Base-by-base conservation (phyloP, 2,888 invertebrate species). In the Frankliniella fusca region DNA sequence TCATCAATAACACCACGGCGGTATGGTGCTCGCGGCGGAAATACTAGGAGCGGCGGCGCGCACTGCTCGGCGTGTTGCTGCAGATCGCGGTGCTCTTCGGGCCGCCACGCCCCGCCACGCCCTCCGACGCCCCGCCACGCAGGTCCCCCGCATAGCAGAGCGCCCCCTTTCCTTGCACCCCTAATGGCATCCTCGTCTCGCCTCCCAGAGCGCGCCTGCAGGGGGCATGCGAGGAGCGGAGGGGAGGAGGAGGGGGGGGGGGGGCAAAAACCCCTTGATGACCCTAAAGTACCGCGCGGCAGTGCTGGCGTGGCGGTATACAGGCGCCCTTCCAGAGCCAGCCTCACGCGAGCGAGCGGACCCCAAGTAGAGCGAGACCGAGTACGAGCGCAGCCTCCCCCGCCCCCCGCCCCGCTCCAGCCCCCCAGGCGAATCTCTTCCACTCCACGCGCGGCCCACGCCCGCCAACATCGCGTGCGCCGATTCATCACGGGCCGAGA, bases 21-120 rank as follows among this genome's bases (percentile, higher is more conserved):
- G 96, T 96, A 87, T 96, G 95, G 87, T 96, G 95, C 87, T 96
- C 95, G 83, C 94, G 93, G 81, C 93, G 91, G 81, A n/a, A n/a
- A 15, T 18, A n/a, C n/a, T n/a, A 61, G 61, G 91, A 92, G 85
- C 91, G 89, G 18, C 61, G 61, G 61, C 18, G 61, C 61, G 23
- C 70, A 76, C 70, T 23, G 70, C 70, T 23, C 27, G 11, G 1
- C 70, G 23, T 76, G 70, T 76, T 76, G 70, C 70, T 76, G 70
- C 70, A 76, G 70, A 76, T 76, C 70, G 70, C 70, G 70, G 70
- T 76, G 70, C n/a, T 70, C 54, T 9, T 18, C 54, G n/a, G n/a
- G n/a, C n/a, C 61, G 15, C 61, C 61, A 3, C 61, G 61, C 61
- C 15, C 0, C 61, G 61, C 61, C 11, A 54, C 54, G 54, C 54